These are phyloP conservation scores for Stenoptilia bipunctidactyla DNA, from an alignment of 2,888 invertebrate genomes.

Conservation along the genomic window DNA sequence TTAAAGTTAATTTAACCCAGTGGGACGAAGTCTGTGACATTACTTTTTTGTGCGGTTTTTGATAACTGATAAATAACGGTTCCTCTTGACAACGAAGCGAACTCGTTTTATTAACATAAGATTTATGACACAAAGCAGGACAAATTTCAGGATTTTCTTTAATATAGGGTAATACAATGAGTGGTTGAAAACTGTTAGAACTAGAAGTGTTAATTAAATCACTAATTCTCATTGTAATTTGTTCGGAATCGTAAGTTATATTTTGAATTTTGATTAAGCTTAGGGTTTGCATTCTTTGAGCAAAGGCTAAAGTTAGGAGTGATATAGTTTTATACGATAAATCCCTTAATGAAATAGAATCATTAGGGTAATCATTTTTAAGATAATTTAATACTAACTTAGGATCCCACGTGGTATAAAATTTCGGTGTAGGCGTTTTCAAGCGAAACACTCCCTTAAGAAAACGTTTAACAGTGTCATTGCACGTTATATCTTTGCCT, in stretches of 20 bases:
- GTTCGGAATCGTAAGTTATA: slow-evolving; percentile 3
- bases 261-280: slow-evolving; percentile 15
- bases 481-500: slow-evolving; percentile 5
- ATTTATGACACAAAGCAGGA: neutral
- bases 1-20: slow-evolving; percentile 3
- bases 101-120: slow-evolving; percentile 1
- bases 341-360: slow-evolving; percentile 1
- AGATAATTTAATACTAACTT: slow-evolving; percentile 10
- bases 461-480: slow-evolving; percentile 10
- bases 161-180: slow-evolving; percentile 2
- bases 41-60: slow-evolving; percentile 2
- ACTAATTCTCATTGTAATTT: slow-evolving; percentile 1
- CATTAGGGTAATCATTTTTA: neutral
- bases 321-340: slow-evolving; percentile 17
- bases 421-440: slow-evolving; percentile 8
- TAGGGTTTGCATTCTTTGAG: slow-evolving; percentile 16
- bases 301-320: slow-evolving; percentile 15
- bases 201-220: slow-evolving; percentile 4
- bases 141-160: slow-evolving; percentile 1
- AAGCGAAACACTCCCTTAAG: slow-evolving; percentile 10
- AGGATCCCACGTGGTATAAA: slow-evolving; percentile 22
- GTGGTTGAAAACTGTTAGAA: neutral
- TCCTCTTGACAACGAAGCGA: neutral
- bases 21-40: slow-evolving; percentile 2
- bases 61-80: slow-evolving; percentile 1